These are phyloP conservation scores for Drosophila atroscutellata DNA, from an alignment of 2,888 invertebrate species.

Conservation along the genomic window DNA sequence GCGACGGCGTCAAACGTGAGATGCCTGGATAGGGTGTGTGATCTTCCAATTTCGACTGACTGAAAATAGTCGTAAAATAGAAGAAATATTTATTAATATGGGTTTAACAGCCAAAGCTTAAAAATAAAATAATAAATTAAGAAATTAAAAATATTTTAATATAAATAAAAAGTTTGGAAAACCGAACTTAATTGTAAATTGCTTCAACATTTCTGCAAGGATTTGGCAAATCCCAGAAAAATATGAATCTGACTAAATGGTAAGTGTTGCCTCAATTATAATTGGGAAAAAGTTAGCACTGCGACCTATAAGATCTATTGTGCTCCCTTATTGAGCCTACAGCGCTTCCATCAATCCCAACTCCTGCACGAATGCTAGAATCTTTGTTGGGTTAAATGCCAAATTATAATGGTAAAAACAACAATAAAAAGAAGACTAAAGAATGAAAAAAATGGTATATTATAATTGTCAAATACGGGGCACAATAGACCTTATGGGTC, in stretches of 20 bases:
- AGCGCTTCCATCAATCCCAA: too few relatives aligned
- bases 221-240: not conserved
- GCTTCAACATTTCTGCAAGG: not conserved
- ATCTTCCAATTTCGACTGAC: slow-evolving; percentile 66
- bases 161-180: not conserved
- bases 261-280: too few relatives aligned
- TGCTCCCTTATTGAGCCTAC: too few relatives aligned
- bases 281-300: too few relatives aligned
- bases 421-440: not conserved
- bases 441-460: fast-evolving
- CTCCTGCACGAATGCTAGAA: too few relatives aligned
- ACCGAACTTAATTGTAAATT: not conserved
- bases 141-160: not conserved
- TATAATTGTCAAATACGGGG: too few relatives aligned
- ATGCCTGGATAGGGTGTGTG: slow-evolving; percentile 86
- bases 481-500: too few relatives aligned
- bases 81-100: not conserved
- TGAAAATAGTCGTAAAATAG: slow-evolving; percentile 14
- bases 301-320: too few relatives aligned
- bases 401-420: not conserved
- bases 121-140: not conserved
- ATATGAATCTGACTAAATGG: not conserved
- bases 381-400: too few relatives aligned
- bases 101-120: not conserved
- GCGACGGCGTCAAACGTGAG: slow-evolving; percentile 89